Base-by-base conservation (phyloP, 2,113 vertebrate species). In the Erinaceus europaeus region DNA sequence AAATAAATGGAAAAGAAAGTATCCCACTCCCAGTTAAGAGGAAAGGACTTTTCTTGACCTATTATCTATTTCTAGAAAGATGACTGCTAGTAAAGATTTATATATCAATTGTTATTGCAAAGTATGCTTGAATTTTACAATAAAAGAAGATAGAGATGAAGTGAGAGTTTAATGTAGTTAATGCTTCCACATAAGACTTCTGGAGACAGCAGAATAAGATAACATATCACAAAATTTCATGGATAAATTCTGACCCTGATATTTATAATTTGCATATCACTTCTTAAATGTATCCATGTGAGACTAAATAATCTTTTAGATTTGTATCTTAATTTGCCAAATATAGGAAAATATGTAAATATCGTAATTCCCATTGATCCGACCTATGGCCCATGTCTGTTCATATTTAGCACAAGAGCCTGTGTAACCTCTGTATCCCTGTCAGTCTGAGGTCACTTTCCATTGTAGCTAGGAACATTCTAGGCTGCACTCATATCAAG, bases 51-150 rank as follows among this genome's bases (percentile, higher is more conserved):
- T 36, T 89, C 36, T 48, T 80, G 44, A 13, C 67, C 38, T 82
- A 38, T 52, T 69, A 14, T 85, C 55, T 85, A 38, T 73, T 75
- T 82, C 32, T 75, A n/a, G 64, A 46, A 69, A 23, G 42, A 32
- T 73, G 76, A 27, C 64, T 84, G 50, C 42, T 69, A 48, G n/a
- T 20, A 29, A 48, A 50, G 44, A 76, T 89, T 93, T 87, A 52
- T 34, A n/a, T 50, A 21, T 64, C 34, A 89, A 46, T 38, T 76
- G 15, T 80, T 57, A 50, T 44, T 69, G 15, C 38, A 65, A 59
- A 36, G 38, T 53, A 83, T 46, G 14, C 62, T 68, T 76, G 36
- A 36, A 40, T 61, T 84, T 88, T 88, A 23, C 20, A 40, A 3
- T 57, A 50, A 68, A 36, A 34, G 42, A 52, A 23, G 76, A 64